These are phyloP conservation scores for Folsomia manolachei DNA, from an alignment of 2,888 invertebrate species.

Conservation along the genomic window DNA sequence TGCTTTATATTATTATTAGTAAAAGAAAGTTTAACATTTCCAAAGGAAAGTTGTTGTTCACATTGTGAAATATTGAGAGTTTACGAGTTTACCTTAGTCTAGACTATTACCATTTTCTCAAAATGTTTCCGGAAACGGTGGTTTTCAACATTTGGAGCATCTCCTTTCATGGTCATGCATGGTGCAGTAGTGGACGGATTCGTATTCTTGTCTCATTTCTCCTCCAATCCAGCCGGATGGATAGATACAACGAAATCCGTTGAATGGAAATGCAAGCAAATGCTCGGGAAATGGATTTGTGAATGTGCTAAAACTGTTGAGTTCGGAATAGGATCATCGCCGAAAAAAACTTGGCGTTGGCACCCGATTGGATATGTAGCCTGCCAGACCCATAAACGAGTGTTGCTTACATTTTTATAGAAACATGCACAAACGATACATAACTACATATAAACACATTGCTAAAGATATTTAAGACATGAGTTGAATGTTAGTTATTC, in stretches of 20 bases:
- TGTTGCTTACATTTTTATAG: too few species aligned
- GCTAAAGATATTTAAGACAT: too few species aligned
- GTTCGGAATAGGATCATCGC: conserved; percentile 1
- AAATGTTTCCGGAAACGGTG: not conserved
- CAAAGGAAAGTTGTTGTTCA: not conserved
- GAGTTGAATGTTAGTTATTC: too few species aligned
- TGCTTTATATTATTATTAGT: too few species aligned
- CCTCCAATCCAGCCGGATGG: too few species aligned
- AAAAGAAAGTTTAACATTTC: not conserved
- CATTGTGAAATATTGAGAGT: not conserved
- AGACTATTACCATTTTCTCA: not conserved
- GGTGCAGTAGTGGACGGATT: not conserved
- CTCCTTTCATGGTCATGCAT: conserved; percentile 3
- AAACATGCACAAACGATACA: too few species aligned
- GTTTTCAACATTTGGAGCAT: not conserved
- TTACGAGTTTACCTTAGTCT: too few species aligned
- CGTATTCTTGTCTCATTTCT: too few species aligned
- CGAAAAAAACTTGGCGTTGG: conserved; percentile 3
- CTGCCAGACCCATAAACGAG: too few species aligned
- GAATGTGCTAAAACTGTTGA: not conserved
- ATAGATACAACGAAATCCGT: too few species aligned
- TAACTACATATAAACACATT: too few species aligned
- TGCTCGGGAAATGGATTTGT: not conserved
- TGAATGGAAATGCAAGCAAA: too few species aligned
- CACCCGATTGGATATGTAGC: not conserved